Evolutionary conservation across 2,888 invertebrate species (phyloP).

Genomic region (Seira ritae): DNA sequence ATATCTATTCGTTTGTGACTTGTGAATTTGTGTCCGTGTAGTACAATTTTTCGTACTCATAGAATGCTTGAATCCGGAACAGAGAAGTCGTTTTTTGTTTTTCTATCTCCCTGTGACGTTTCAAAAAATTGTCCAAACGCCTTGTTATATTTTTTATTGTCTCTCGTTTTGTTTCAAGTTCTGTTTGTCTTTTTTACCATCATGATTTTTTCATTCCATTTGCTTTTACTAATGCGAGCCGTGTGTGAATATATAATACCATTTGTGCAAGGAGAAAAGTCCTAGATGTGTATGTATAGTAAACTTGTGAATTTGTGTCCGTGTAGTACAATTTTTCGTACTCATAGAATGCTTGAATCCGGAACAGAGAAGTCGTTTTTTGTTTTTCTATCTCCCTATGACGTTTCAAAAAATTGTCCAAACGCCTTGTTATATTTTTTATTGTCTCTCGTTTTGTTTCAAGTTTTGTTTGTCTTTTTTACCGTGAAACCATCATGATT

Average conservation of each 20-base stretch:
- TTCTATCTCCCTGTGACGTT: background rate
- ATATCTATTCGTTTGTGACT: slow-evolving; percentile 25
- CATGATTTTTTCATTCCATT: background rate
- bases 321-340: background rate
- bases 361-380: too few relatives aligned
- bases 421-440: slow-evolving; percentile 17
- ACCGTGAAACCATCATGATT: too few relatives aligned
- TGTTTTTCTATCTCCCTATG: background rate
- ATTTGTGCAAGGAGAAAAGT: slow-evolving; percentile 14
- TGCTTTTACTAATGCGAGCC: slow-evolving; percentile 57
- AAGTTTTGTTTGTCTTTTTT: slow-evolving; percentile 29
- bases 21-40: slow-evolving; percentile 27
- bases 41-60: background rate
- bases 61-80: too few relatives aligned
- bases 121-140: background rate
- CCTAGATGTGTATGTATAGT: slow-evolving; percentile 13
- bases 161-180: slow-evolving; percentile 24
- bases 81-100: too few relatives aligned
- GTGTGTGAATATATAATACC: slow-evolving; percentile 29
- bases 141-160: slow-evolving; percentile 16
- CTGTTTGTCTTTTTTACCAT: slow-evolving; percentile 36
- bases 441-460: slow-evolving; percentile 15
- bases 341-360: too few relatives aligned
- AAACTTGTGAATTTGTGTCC: slow-evolving; percentile 27
- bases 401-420: background rate